Percentiles rank a stretch among this genome's conserved stretches.
These are phyloP conservation scores for Drosophila mayri DNA, from an alignment of 1,140 invertebrate species.

Conservation along the genomic window DNA sequence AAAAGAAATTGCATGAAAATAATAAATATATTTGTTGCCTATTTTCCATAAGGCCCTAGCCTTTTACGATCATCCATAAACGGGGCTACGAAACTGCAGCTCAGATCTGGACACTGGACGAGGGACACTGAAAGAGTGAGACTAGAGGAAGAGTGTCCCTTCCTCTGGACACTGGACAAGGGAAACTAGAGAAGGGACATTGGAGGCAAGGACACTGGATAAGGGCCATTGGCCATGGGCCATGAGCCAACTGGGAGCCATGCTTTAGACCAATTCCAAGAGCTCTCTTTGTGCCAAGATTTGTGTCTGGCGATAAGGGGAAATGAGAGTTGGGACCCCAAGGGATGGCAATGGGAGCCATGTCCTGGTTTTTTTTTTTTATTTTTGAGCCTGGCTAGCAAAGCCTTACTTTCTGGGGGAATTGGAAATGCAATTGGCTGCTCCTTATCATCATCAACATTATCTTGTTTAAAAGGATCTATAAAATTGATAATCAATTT, in stretches of 20 bases:
- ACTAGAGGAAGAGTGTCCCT: too few species aligned
- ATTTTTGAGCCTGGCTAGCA: not conserved
- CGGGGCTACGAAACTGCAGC: constrained; percentile 15
- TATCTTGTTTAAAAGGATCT: not conserved
- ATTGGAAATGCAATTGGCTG: not conserved
- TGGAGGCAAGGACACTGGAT: not conserved
- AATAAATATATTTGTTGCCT: constrained; percentile 69
- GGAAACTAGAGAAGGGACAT: not conserved
- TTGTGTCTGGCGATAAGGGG: constrained; percentile 39
- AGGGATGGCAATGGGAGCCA: not conserved
- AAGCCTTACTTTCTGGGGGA: not conserved
- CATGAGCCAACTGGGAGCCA: constrained; percentile 50
- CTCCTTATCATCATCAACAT: not conserved
- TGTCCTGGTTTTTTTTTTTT: constrained; percentile 6
- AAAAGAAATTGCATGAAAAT: constrained; percentile 67
- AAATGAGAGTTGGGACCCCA: constrained; percentile 29
- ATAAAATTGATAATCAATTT: not conserved
- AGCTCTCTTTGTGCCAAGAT: constrained; percentile 50
- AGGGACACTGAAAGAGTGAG: too few species aligned
- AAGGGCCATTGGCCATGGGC: not conserved
- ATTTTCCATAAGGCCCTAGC: constrained; percentile 53
- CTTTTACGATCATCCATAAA: constrained; percentile 68
- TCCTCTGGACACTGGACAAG: not conserved
- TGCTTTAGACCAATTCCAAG: constrained; percentile 45
- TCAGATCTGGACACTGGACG: not conserved